These are phyloP conservation scores for Meloe dianella DNA, from an alignment of 2,888 invertebrate species.

Conservation along the genomic window DNA sequence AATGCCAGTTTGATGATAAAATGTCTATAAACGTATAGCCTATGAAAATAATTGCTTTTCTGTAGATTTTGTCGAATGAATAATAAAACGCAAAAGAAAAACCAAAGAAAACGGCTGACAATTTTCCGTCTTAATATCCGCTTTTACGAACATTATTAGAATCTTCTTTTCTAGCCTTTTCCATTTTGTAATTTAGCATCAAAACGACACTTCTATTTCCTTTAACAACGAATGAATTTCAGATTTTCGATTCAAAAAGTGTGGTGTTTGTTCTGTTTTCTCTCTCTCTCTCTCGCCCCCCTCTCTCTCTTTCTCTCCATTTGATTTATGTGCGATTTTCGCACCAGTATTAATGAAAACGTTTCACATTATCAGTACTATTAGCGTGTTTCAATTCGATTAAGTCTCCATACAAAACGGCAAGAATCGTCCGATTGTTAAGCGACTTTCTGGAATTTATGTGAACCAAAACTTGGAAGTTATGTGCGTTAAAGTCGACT, in stretches of 20 bases:
- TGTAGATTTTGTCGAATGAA: background rate
- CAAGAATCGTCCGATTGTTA: background rate
- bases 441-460: background rate
- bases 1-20: background rate
- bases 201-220: slow-evolving; percentile 6
- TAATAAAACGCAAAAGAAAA: too few species aligned
- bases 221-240: background rate
- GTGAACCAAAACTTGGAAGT: background rate
- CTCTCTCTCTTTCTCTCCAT: too few species aligned
- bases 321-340: background rate
- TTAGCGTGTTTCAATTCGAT: background rate
- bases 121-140: slow-evolving; percentile 1
- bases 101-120: background rate
- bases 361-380: background rate
- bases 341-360: background rate
- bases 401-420: background rate
- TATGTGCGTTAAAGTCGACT: background rate
- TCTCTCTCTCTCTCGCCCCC: too few species aligned
- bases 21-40: background rate
- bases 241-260: background rate
- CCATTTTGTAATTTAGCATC: background rate
- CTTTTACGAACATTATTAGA: background rate
- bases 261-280: background rate
- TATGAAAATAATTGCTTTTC: background rate
- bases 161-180: background rate